These are phyloP conservation scores for Oreochromis tanganicae DNA, from an alignment of 2,113 vertebrate species.

Conservation along the genomic window DNA sequence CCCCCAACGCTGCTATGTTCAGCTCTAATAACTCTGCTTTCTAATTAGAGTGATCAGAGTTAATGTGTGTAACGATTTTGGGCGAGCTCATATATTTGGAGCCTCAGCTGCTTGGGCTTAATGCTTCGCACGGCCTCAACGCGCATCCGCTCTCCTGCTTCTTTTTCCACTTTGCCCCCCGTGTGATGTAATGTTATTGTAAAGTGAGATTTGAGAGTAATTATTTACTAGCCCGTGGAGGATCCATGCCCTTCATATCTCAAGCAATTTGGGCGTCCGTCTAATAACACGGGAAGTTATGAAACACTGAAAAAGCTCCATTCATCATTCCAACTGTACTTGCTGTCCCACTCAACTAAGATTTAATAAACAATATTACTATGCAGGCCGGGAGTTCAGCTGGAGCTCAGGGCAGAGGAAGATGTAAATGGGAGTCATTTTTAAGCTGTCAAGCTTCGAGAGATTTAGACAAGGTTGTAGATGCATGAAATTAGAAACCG, in stretches of 20 bases:
- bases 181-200: constrained; percentile 34
- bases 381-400: not conserved
- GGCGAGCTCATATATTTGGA: not conserved
- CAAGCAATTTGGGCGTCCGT: not conserved
- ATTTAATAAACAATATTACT: constrained; percentile 59
- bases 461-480: constrained; percentile 44
- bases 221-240: constrained; percentile 23
- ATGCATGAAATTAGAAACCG: constrained; percentile 53
- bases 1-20: not conserved
- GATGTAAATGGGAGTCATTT: constrained; percentile 46
- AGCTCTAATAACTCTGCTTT: constrained; percentile 18
- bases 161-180: not conserved
- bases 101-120: not conserved
- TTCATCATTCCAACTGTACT: constrained; percentile 9
- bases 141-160: not conserved
- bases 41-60: constrained; percentile 11
- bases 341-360: constrained; percentile 11
- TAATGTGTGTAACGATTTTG: not conserved
- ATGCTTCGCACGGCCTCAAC: not conserved
- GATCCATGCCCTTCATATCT: not conserved
- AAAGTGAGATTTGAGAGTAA: constrained; percentile 24
- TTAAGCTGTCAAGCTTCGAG: constrained; percentile 21
- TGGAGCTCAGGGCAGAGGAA: not conserved
- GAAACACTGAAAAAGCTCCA: constrained; percentile 20
- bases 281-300: constrained; percentile 48